Evolutionary conservation across 2,888 invertebrate species (phyloP), one percentile per base, ranked within the genome.

Genomic region (Melanostoma mellinum): DNA sequence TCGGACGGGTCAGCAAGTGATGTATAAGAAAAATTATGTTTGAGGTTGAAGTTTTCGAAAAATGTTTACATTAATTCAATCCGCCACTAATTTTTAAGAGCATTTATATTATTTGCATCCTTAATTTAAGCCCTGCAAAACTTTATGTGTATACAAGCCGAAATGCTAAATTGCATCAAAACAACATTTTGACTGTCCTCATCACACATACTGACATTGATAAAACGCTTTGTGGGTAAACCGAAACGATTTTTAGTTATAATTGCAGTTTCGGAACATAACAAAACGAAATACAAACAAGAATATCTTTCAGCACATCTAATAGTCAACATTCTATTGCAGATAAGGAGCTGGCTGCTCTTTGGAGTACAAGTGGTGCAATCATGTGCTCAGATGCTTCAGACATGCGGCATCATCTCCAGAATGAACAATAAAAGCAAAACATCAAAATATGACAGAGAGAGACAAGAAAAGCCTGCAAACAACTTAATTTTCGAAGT

Each of bases 401-500:
- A 63, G 50, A 63, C 71, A 72, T 76, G 60, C 20, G 1, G 61
- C 77, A 76, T 81, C 72, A 77, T 50, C 65, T 81, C 77, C 35
- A 20, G 6, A 50, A 71, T 53, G 36, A 60, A 72, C 20, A 72
- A 68, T 46, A 69, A 71, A 67, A 63, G 35, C 58, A 71, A 32
- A 42, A 50, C 53, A 42, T 9, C 63, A 53, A 20, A 30, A 44
- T 46, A 55, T 36, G 67, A 63, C 52, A 53, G 58, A 69, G 50
- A 63, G 68, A 69, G 69, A 65, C 63, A 65, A 74, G 69, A 65
- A 84, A 78, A 84, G 73, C 78, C 82, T 69, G 82, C 61, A 78
- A 78, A 84, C 74, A 74, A 78, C 82, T 74, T 84, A 84, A 78
- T 84, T 79, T 78, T 74, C 58, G 42, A 74, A 74, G 73, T 74